Conservation (phyloP, 2,888 invertebrate genomes). For the Marronus borbonicus region DNA sequence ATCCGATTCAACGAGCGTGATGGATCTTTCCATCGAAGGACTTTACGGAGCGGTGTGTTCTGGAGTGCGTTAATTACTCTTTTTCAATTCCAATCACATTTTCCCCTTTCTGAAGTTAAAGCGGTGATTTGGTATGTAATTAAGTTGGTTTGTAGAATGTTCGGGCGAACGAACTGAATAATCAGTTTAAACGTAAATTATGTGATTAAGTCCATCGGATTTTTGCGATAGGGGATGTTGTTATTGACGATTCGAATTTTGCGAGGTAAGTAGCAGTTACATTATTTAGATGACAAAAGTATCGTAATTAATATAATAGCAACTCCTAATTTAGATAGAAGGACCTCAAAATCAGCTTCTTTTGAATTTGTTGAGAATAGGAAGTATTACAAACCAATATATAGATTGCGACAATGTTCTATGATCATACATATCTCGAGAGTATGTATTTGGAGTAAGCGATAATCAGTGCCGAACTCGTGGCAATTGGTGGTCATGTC, state of each 20-base stretch:
- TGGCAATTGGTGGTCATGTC: no score
- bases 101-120: conserved; percentile 30
- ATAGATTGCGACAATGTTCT: no score
- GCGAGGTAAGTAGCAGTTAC: neutral
- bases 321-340: no score
- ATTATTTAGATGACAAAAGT: neutral
- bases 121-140: conserved; percentile 25
- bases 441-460: no score
- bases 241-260: no score
- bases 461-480: no score
- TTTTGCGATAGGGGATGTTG: neutral
- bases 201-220: conserved; percentile 1
- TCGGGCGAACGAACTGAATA: conserved; percentile 12
- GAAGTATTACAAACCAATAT: no score
- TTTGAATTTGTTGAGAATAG: no score
- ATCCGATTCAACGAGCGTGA: conserved; percentile 25
- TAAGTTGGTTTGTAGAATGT: conserved; percentile 2
- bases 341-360: no score
- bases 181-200: conserved; percentile 4
- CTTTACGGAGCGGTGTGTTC: neutral
- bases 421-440: no score
- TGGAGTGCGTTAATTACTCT: conserved; percentile 35
- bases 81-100: conserved; percentile 32
- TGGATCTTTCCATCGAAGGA: conserved; percentile 20
- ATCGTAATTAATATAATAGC: no score